A percentile compares a stretch with the other conserved stretches of the same genome.
phyloP scores from a whole-genome alignment of 2,797 vertebrate genomes.

The Megaceryle alcyon region DNA sequence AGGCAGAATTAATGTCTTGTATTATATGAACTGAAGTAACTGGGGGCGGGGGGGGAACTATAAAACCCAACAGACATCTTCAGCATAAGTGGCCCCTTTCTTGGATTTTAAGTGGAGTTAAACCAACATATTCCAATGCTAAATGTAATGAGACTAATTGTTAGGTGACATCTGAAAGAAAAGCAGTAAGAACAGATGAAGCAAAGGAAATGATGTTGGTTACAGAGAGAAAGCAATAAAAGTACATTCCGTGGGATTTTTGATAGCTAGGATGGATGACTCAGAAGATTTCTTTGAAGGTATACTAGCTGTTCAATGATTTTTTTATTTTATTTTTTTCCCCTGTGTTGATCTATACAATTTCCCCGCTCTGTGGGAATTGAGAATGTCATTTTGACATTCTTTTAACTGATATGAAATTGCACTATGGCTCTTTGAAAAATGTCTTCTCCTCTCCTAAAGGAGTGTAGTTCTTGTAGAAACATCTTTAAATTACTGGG shows the following conservation, averaged over 20 bases:
- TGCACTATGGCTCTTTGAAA: not conserved
- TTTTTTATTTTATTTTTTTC: no score
- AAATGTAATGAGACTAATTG: not conserved
- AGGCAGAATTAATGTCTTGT: not conserved
- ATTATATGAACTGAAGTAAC: not conserved
- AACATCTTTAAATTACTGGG: not conserved
- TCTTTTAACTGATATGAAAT: not conserved
- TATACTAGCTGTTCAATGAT: not conserved
- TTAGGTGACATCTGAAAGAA: not conserved
- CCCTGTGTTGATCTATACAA: not conserved
- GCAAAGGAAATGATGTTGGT: not conserved
- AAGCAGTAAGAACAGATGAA: not conserved
- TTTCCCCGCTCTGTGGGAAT: not conserved
- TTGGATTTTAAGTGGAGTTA: not conserved
- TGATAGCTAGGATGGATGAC: not conserved
- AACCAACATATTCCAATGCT: not conserved
- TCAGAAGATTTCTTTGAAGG: not conserved
- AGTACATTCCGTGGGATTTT: not conserved
- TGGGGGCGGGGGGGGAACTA: accelerated
- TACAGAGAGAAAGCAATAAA: not conserved
- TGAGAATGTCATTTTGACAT: not conserved
- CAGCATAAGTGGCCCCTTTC: not conserved
- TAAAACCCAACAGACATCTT: not conserved
- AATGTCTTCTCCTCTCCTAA: not conserved
- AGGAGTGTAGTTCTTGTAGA: not conserved